Evolutionary conservation across 2,113 vertebrate species (phyloP).

Genomic region (Jaculus jaculus): DNA sequence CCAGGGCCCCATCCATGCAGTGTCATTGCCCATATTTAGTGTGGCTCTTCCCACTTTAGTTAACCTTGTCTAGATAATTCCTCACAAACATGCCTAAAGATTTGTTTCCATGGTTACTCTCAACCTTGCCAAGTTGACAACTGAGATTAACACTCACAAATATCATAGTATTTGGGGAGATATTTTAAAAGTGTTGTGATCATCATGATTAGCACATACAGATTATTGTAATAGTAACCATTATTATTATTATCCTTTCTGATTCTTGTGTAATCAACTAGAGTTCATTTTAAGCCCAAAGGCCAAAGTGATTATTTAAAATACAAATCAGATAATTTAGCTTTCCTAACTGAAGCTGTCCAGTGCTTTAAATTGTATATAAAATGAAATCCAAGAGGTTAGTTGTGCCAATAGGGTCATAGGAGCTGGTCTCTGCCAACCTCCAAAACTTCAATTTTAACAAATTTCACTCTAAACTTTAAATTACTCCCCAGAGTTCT

Average conservation of each 20-base stretch:
- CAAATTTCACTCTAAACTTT: not conserved
- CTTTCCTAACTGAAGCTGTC: not conserved
- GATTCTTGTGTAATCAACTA: not conserved
- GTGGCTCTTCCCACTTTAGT: no score
- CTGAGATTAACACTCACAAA: no score
- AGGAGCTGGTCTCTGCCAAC: not conserved
- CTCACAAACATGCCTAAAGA: no score
- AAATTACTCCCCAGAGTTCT: not conserved
- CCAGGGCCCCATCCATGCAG: no score
- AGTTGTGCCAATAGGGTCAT: not conserved
- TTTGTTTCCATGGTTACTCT: no score
- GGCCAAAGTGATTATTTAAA: conserved; percentile 33
- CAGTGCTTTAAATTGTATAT: not conserved
- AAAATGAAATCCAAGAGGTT: conserved; percentile 20
- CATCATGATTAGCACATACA: not conserved
- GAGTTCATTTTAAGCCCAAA: not conserved
- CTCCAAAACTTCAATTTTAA: not conserved
- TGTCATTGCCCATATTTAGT: no score
- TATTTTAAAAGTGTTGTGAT: not conserved
- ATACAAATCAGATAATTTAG: conserved; percentile 36
- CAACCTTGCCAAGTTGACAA: no score
- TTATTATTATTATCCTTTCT: not conserved
- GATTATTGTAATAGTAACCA: conserved; percentile 16
- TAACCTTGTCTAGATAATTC: no score
- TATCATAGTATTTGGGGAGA: not conserved